Conservation (phyloP, 1,140 invertebrate genomes). For the Lepidurus apus region DNA sequence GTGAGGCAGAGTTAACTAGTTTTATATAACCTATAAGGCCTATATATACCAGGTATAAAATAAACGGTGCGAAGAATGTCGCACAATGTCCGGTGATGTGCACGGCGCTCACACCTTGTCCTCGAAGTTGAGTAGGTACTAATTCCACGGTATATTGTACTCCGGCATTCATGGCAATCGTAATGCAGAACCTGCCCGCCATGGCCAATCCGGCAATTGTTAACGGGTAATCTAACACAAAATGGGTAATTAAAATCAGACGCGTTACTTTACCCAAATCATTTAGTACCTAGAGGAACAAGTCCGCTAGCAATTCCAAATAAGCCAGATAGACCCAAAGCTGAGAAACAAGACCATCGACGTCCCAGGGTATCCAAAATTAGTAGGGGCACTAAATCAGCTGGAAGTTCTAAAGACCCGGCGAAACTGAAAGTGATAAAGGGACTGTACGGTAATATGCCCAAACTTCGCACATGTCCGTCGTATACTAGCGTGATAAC, state of each 20-base stretch:
- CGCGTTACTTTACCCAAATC: constrained; percentile 26
- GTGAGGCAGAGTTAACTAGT: no score
- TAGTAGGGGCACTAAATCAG: constrained; percentile 70
- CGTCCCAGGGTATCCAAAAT: constrained; percentile 75
- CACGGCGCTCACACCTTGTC: constrained; percentile 73
- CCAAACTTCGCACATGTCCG: constrained; percentile 76
- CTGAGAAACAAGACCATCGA: constrained; percentile 72
- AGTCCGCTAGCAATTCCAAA: constrained; percentile 68
- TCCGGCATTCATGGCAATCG: constrained; percentile 82
- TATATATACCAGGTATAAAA: constrained; percentile 69
- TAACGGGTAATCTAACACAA: constrained; percentile 32
- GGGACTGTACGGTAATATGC: constrained; percentile 68
- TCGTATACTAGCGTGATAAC: constrained; percentile 77
- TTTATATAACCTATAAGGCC: constrained; percentile 37
- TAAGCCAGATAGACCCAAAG: constrained; percentile 68
- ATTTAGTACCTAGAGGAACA: constrained; percentile 56
- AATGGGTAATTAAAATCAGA: not conserved
- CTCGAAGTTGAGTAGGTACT: constrained; percentile 75
- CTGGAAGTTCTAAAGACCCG: constrained; percentile 72
- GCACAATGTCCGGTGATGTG: constrained; percentile 81
- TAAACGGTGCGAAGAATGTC: constrained; percentile 71
- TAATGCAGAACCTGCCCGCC: constrained; percentile 71
- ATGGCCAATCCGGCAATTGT: constrained; percentile 63
- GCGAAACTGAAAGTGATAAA: constrained; percentile 79
- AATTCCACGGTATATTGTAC: constrained; percentile 82